Evolutionary conservation across 2,888 invertebrate genomes (phyloP).

Genomic region (Aphodius granarius): DNA sequence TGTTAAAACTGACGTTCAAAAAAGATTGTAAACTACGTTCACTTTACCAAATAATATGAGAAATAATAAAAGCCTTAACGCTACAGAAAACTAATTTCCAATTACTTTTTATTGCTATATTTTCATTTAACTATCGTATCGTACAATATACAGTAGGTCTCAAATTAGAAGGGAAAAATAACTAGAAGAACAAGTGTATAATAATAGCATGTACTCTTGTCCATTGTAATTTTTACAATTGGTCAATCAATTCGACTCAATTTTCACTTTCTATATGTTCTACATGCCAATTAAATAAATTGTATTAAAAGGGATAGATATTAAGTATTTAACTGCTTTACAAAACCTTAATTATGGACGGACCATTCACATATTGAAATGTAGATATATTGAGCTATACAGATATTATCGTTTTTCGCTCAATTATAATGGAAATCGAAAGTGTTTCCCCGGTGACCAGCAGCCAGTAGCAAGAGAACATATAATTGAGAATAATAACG

Average conservation of each 20-base stretch:
- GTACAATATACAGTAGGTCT: no score
- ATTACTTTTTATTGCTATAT: no score
- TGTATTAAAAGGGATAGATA: neutral
- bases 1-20: no score
- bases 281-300: neutral
- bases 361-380: neutral
- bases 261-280: neutral
- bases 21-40: no score
- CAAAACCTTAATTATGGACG: neutral
- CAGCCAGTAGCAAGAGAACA: neutral
- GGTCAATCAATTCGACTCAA: neutral
- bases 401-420: neutral
- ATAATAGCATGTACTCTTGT: no score
- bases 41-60: no score
- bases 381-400: neutral
- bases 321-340: neutral
- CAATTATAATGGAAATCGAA: neutral
- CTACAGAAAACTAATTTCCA: no score
- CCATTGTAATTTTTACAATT: no score
- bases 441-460: neutral
- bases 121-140: no score
- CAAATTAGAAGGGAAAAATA: no score
- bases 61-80: no score
- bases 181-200: no score
- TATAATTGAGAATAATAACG: neutral